These are phyloP conservation scores for Charina bottae DNA, from an alignment of 2,113 vertebrate genomes.

Conservation along the genomic window DNA sequence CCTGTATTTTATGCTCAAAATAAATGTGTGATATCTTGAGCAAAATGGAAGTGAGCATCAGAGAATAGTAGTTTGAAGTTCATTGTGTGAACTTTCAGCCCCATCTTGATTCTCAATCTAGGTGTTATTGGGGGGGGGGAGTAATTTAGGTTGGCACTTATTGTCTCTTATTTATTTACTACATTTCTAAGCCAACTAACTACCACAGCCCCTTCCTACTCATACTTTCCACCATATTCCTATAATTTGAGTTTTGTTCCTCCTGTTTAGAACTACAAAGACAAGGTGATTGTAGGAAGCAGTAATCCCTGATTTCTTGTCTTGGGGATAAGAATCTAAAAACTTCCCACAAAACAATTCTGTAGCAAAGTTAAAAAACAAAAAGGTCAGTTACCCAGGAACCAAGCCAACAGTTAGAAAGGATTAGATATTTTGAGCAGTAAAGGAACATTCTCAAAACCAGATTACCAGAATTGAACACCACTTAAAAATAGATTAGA, in stretches of 20 bases:
- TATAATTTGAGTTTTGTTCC: not conserved
- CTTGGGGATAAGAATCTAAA: not conserved
- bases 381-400: not conserved
- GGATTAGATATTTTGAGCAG: not conserved
- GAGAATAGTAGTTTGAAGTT: no score
- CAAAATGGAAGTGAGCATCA: no score
- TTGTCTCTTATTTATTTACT: not conserved
- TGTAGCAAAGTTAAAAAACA: not conserved
- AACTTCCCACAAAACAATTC: not conserved
- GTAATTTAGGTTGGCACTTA: not conserved
- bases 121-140: no score
- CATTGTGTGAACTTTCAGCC: no score
- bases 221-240: not conserved
- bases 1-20: no score
- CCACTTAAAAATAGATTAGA: not conserved
- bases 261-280: not conserved
- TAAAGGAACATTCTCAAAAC: conserved; percentile 14
- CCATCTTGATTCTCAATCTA: no score
- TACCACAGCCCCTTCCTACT: not conserved
- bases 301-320: not conserved
- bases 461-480: conserved; percentile 9
- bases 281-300: not conserved
- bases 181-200: not conserved
- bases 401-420: not conserved
- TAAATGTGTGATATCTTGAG: no score